A percentile compares a stretch with the other conserved stretches of the same genome.
phyloP scores from a whole-genome alignment of 2,888 invertebrate genomes.

The Trissonchulus sp. region DNA sequence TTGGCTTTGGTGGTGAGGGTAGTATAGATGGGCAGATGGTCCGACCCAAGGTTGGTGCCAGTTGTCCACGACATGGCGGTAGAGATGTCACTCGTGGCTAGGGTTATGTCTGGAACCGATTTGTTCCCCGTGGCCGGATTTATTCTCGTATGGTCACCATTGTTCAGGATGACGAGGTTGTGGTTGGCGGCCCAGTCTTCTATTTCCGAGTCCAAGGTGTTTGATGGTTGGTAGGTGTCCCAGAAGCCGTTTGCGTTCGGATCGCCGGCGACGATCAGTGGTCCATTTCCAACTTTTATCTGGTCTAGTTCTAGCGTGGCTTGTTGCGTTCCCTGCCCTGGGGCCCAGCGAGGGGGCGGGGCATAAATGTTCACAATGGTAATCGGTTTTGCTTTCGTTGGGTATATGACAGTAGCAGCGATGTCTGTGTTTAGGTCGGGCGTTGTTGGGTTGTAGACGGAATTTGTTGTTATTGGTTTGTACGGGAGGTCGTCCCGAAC shows the following conservation, averaged over 20 bases:
- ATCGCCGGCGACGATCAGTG: slow-evolving; percentile 5
- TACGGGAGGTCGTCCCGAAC: slow-evolving; percentile 5
- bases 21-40: slow-evolving; percentile 7
- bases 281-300: background rate
- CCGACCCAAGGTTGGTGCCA: background rate
- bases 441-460: background rate
- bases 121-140: background rate
- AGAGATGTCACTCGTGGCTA: background rate
- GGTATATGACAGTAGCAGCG: background rate
- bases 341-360: background rate
- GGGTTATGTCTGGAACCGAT: background rate
- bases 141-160: background rate
- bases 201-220: background rate
- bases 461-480: background rate
- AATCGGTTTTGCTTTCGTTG: background rate
- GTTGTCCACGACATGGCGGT: background rate
- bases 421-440: background rate
- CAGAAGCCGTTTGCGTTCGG: background rate
- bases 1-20: background rate
- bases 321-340: slow-evolving; percentile 1
- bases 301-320: background rate
- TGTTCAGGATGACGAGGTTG: background rate
- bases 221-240: background rate
- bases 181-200: background rate
- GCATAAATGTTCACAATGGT: background rate